Conservation (phyloP, 2,888 invertebrate genomes). For the Blomia tropicalis region DNA sequence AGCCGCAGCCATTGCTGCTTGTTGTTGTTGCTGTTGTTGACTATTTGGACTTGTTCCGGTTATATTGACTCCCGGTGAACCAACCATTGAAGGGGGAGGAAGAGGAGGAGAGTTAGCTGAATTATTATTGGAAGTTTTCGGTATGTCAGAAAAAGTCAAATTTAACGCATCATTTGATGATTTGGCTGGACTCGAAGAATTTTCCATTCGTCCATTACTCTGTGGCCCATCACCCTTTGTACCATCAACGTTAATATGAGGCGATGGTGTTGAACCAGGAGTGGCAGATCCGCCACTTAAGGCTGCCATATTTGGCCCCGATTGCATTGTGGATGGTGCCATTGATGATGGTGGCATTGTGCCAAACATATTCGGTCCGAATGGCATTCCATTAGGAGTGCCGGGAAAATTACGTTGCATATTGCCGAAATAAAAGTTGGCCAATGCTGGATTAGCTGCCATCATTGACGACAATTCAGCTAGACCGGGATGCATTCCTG, state of each 20-base stretch:
- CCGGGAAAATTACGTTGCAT: conserved; percentile 16
- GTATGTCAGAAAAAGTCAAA: neutral
- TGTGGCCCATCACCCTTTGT: neutral
- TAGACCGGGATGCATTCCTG: conserved; percentile 27
- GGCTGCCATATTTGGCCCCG: neutral
- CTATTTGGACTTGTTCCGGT: neutral
- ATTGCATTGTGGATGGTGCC: neutral
- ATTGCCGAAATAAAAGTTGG: conserved; percentile 22
- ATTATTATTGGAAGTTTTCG: neutral
- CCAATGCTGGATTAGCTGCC: conserved; percentile 24
- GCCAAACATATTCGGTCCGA: neutral
- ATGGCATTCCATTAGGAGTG: neutral
- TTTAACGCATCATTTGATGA: neutral
- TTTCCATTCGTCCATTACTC: neutral
- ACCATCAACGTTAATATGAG: neutral
- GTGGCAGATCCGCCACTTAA: neutral
- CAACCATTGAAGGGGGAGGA: neutral
- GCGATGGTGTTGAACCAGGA: neutral
- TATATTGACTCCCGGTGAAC: neutral
- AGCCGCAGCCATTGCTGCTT: conserved; percentile 13
- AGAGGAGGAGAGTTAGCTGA: neutral
- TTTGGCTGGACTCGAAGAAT: neutral
- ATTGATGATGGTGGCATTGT: neutral
- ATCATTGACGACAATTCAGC: conserved; percentile 28
- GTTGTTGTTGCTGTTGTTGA: conserved; percentile 4